These are phyloP conservation scores for Pristis pectinata DNA, from an alignment of 2,797 vertebrate genomes.

Conservation along the genomic window DNA sequence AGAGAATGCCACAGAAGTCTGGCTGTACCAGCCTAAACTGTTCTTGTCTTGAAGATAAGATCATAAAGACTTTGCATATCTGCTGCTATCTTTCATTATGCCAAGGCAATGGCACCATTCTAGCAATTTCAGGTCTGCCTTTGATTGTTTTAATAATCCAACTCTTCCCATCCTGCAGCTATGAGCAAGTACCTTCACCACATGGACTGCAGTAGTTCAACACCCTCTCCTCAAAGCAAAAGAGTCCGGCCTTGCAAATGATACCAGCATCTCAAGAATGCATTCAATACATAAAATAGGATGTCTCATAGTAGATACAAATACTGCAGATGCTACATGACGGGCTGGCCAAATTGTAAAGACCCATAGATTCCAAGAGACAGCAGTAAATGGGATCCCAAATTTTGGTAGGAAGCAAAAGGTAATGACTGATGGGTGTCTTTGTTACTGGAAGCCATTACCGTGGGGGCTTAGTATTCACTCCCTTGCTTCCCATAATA, in stretches of 20 bases:
- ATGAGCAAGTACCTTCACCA: not conserved
- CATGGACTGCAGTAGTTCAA: not conserved
- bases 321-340: no score
- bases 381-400: no score
- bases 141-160: not conserved
- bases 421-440: no score
- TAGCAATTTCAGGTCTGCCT: not conserved
- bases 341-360: no score
- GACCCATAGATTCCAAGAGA: no score
- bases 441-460: no score
- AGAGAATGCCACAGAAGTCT: not conserved
- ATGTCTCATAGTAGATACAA: no score
- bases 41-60: slow-evolving; percentile 9
- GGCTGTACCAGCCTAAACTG: not conserved
- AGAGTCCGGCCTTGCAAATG: not conserved
- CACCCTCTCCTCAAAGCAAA: not conserved
- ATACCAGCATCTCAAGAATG: not conserved
- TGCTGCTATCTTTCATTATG: not conserved
- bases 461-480: no score
- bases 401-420: no score
- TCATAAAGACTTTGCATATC: not conserved
- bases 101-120: not conserved
- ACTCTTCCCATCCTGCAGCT: not conserved
- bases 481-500: no score
- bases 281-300: not conserved